phyloP scores from a whole-genome alignment of 2,113 vertebrate species.

The Cepphus grylle region DNA sequence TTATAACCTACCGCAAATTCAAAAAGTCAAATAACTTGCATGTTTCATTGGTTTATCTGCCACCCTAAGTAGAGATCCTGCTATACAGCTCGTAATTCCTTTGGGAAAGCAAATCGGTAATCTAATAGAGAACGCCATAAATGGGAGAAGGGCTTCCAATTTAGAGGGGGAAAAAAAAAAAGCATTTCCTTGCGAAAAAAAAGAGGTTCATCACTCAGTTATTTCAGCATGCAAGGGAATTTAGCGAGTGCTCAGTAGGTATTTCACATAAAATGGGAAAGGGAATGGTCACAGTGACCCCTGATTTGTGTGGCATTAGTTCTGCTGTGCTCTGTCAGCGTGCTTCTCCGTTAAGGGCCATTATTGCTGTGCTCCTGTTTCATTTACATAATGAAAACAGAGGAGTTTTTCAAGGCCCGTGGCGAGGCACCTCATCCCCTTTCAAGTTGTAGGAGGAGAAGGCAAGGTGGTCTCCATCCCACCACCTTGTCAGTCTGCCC shows the following conservation, averaged over 20 bases:
- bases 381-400: not conserved
- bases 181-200: not conserved
- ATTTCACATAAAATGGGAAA: not conserved
- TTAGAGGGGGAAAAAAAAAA: not conserved
- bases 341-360: not conserved
- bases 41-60: not conserved
- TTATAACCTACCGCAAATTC: not conserved
- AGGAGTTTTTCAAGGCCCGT: not conserved
- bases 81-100: not conserved
- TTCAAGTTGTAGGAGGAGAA: not conserved
- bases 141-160: not conserved
- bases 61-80: not conserved
- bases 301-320: not conserved
- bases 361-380: not conserved
- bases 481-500: not conserved
- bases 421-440: not conserved
- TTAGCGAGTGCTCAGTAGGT: rapidly evolving
- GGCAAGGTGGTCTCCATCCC: not conserved
- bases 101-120: not conserved
- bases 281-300: not conserved
- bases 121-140: not conserved
- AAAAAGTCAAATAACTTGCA: not conserved
- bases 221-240: not conserved
- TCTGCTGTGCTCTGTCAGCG: not conserved
- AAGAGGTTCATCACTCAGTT: not conserved